Conservation (phyloP, 2,113 vertebrate genomes). For the Neopipo cinnamomea region DNA sequence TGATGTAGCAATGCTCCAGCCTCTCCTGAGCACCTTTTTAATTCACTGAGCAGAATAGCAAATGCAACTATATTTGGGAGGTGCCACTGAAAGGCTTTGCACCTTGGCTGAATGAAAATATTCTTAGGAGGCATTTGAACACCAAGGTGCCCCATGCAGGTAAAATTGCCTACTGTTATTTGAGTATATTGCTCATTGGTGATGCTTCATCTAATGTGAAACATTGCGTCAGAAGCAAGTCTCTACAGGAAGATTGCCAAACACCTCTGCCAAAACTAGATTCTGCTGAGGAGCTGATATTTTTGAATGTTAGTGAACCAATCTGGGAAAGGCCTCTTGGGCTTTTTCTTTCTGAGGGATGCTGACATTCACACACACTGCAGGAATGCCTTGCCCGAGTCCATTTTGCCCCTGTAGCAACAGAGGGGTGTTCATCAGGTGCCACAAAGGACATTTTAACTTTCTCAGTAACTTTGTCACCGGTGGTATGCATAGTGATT, state of each 20-base stretch:
- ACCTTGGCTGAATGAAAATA: not conserved
- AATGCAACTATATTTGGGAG: not conserved
- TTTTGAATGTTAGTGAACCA: not conserved
- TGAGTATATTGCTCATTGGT: not conserved
- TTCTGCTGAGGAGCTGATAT: not conserved
- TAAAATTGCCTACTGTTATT: not conserved
- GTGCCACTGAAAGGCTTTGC: not conserved
- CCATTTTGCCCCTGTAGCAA: not conserved
- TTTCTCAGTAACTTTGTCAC: not conserved
- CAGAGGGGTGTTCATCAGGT: not conserved
- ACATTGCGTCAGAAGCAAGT: not conserved
- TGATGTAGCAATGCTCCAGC: not conserved
- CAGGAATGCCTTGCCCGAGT: not conserved
- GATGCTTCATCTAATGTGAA: not conserved
- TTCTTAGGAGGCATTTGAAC: not conserved
- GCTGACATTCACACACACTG: not conserved
- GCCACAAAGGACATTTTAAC: not conserved
- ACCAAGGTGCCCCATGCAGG: no score
- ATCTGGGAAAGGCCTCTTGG: not conserved
- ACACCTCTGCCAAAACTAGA: not conserved
- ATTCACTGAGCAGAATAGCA: not conserved
- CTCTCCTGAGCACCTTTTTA: not conserved
- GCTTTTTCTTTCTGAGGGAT: not conserved
- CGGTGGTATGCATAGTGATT: not conserved
- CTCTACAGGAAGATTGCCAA: not conserved